These are phyloP conservation scores for Scomber japonicus DNA, from an alignment of 2,113 vertebrate genomes.

Conservation along the genomic window DNA sequence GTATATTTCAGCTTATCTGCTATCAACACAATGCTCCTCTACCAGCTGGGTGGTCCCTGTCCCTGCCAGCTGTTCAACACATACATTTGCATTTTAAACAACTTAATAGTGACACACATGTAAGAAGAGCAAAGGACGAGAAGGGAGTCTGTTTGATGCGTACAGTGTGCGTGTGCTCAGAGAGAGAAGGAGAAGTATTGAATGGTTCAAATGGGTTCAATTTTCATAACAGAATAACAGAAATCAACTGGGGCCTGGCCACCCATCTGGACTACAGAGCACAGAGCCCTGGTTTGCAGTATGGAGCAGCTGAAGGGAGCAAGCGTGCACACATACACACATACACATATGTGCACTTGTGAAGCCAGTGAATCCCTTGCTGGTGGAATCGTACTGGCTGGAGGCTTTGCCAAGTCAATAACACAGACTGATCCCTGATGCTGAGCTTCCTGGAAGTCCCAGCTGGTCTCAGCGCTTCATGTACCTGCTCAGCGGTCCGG, in stretches of 20 bases:
- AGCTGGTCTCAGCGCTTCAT: conserved; percentile 58
- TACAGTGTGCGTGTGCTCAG: conserved; percentile 36
- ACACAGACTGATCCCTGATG: conserved; percentile 77
- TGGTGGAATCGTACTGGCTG: conserved; percentile 74
- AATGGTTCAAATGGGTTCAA: conserved; percentile 69
- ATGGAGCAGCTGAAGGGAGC: conserved; percentile 28
- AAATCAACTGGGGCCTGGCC: conserved; percentile 72
- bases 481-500: conserved; percentile 67
- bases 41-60: conserved; percentile 75
- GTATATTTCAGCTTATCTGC: conserved; percentile 71
- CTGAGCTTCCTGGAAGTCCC: conserved; percentile 75
- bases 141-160: conserved; percentile 38
- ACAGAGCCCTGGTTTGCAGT: conserved; percentile 47
- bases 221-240: conserved; percentile 74
- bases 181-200: conserved; percentile 43
- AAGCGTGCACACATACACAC: conserved; percentile 38
- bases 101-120: conserved; percentile 55
- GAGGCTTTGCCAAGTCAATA: conserved; percentile 81
- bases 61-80: conserved; percentile 66
- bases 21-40: conserved; percentile 70
- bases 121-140: conserved; percentile 30
- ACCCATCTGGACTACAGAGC: conserved; percentile 79
- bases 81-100: conserved; percentile 78
- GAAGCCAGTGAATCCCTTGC: conserved; percentile 66
- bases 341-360: conserved; percentile 63